Conservation (phyloP, 2,113 vertebrate genomes). For the Myotis davidii region DNA sequence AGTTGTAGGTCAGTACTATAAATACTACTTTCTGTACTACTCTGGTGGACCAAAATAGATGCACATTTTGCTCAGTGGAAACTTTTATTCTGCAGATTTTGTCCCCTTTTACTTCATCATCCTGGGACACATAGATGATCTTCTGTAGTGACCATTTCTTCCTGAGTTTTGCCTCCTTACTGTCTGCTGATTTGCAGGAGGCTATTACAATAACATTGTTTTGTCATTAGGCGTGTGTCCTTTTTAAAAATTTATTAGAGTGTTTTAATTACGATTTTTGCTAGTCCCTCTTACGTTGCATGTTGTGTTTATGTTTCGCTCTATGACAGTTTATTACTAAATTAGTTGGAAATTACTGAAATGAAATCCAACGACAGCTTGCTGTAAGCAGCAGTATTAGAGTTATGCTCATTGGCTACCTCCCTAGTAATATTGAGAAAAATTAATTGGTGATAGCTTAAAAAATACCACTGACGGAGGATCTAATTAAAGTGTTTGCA, state of each 20-base stretch:
- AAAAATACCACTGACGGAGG: background rate
- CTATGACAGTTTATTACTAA: background rate
- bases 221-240: background rate
- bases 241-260: background rate
- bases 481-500: background rate
- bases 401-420: background rate
- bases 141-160: background rate
- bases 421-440: background rate
- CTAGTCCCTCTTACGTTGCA: constrained; percentile 4
- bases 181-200: background rate
- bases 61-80: background rate
- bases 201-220: background rate
- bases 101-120: constrained; percentile 13
- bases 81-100: constrained; percentile 15
- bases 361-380: background rate
- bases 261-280: constrained; percentile 57
- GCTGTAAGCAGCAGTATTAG: background rate
- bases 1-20: constrained; percentile 12
- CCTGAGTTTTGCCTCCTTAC: background rate
- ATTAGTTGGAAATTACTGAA: background rate
- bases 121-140: background rate
- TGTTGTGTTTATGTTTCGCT: constrained; percentile 34
- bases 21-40: background rate
- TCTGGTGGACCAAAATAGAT: background rate
- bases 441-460: constrained; percentile 21